phyloP scores from a whole-genome alignment of 2,797 vertebrate species.

The Pagetopsis macropterus region DNA sequence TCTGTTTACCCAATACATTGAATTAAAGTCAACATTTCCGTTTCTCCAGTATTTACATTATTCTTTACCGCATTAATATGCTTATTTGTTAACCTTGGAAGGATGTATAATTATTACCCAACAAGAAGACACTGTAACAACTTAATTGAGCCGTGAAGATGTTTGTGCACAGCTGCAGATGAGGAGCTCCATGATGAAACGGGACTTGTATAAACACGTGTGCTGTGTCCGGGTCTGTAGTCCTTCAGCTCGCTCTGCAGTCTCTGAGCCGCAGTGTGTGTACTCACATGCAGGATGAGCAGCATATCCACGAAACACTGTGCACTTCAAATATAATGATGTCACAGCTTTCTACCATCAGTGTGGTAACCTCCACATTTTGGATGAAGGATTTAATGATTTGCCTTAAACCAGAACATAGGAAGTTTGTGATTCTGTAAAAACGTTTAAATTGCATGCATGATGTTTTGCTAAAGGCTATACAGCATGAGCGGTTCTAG shows the following conservation, averaged over 20 bases:
- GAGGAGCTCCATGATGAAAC: slow-evolving; percentile 2
- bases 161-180: neutral
- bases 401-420: neutral
- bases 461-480: neutral
- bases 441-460: neutral
- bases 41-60: too few relatives aligned
- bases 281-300: slow-evolving; percentile 7
- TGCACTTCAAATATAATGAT: slow-evolving; percentile 15
- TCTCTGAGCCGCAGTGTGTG: slow-evolving; percentile 27
- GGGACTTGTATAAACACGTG: neutral
- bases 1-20: too few relatives aligned
- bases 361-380: neutral
- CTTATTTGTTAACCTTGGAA: too few relatives aligned
- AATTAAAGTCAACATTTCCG: too few relatives aligned
- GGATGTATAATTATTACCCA: neutral
- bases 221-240: slow-evolving; percentile 36
- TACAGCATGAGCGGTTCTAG: too few relatives aligned
- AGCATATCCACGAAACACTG: slow-evolving; percentile 19
- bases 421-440: neutral
- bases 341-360: too few relatives aligned
- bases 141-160: rapidly evolving
- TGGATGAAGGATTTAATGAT: neutral
- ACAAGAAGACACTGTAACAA: neutral
- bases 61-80: too few relatives aligned
- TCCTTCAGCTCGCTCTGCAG: slow-evolving; percentile 36